phyloP scores from a whole-genome alignment of 2,888 invertebrate species.

The Morpho helenor region DNA sequence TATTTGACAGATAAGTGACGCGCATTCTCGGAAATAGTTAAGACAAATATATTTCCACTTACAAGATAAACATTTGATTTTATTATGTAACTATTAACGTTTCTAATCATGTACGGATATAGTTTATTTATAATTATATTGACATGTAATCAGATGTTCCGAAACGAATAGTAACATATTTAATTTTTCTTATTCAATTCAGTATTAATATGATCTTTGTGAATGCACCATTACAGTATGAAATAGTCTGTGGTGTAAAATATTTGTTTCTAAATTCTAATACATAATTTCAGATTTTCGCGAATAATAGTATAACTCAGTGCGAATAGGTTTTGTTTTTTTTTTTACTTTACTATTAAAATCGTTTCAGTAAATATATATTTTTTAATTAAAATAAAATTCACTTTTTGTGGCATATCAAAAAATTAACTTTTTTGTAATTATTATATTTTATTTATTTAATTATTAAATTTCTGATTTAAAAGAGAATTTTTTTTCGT shows the following conservation, averaged over 20 bases:
- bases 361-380: too few species aligned
- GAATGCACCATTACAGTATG: slow-evolving; percentile 2
- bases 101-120: background rate
- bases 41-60: background rate
- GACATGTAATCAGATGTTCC: background rate
- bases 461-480: too few species aligned
- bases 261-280: background rate
- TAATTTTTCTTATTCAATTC: background rate
- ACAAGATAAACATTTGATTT: background rate
- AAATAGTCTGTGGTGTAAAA: background rate
- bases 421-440: too few species aligned
- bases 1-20: slow-evolving; percentile 55
- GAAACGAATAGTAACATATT: background rate
- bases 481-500: too few species aligned
- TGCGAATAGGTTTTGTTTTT: too few species aligned
- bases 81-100: slow-evolving; percentile 5
- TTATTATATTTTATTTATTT: too few species aligned
- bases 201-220: background rate
- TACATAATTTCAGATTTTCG: background rate
- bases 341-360: too few species aligned
- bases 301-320: too few species aligned
- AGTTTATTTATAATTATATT: background rate
- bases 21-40: slow-evolving; percentile 51
- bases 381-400: too few species aligned
- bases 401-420: too few species aligned